phyloP scores from a whole-genome alignment of 2,113 vertebrate species.

The Poeciliopsis prolifica region DNA sequence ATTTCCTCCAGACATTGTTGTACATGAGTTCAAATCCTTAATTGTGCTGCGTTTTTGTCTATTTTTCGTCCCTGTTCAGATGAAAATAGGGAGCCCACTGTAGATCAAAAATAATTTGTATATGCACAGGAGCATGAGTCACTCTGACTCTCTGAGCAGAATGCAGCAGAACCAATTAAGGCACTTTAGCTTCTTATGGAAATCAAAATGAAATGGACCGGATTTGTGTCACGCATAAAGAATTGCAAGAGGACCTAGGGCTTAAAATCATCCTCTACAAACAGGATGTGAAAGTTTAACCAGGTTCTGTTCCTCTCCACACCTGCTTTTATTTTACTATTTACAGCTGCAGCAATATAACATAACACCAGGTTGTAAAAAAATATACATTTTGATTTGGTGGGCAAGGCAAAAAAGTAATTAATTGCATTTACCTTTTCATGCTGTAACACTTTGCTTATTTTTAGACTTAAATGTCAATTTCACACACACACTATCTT shows the following conservation, averaged over 20 bases:
- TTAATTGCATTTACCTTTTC: not conserved
- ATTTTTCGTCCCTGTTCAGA: slow-evolving; percentile 8
- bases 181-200: slow-evolving; percentile 30
- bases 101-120: slow-evolving; percentile 19
- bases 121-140: slow-evolving; percentile 48
- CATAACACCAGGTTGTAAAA: not conserved
- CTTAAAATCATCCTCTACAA: not conserved
- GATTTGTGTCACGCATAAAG: not conserved
- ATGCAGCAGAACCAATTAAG: slow-evolving; percentile 40
- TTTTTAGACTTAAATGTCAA: too few species aligned
- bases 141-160: slow-evolving; percentile 38
- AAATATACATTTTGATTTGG: not conserved
- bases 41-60: not conserved
- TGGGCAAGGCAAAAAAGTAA: not conserved
- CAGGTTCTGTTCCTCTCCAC: not conserved
- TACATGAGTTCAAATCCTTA: slow-evolving; percentile 9
- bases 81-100: slow-evolving; percentile 9
- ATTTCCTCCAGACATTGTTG: slow-evolving; percentile 3
- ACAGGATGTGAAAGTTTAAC: not conserved
- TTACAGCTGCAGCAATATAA: not conserved
- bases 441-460: not conserved
- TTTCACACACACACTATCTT: not conserved
- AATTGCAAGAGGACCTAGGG: not conserved
- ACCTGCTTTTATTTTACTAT: too few species aligned
- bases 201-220: slow-evolving; percentile 28